phyloP scores from a whole-genome alignment of 2,113 vertebrate genomes.

The Puma concolor region DNA sequence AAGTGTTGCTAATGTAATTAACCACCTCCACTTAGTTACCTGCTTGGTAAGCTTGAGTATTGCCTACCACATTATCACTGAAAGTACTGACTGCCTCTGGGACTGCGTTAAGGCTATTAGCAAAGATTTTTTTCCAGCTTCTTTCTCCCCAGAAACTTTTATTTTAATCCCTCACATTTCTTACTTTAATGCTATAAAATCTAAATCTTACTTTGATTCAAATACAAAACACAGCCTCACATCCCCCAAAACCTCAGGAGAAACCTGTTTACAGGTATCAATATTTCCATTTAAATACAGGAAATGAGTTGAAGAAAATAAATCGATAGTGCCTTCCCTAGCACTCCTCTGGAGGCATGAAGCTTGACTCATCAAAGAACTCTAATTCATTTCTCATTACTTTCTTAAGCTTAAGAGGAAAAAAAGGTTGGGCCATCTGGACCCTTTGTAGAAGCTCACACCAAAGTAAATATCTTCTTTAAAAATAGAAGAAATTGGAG shows the following conservation, averaged over 20 bases:
- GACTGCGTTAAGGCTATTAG: background rate
- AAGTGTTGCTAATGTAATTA: background rate
- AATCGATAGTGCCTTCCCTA: constrained; percentile 41
- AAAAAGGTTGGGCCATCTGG: constrained; percentile 25
- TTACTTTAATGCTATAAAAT: constrained; percentile 8
- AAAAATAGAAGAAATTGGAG: constrained; percentile 43
- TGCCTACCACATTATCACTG: background rate
- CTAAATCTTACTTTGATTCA: constrained; percentile 49
- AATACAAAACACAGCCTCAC: background rate
- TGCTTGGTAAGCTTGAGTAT: background rate
- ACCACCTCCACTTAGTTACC: background rate
- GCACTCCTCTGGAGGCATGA: constrained; percentile 4
- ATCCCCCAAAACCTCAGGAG: background rate
- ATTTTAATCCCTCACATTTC: constrained; percentile 51
- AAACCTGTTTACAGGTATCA: constrained; percentile 17
- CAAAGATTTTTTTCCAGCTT: background rate
- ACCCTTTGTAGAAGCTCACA: background rate
- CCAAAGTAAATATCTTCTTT: constrained; percentile 23
- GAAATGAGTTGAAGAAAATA: constrained; percentile 47
- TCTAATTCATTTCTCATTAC: constrained; percentile 64
- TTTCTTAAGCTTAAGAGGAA: constrained; percentile 59
- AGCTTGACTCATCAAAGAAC: constrained; percentile 10
- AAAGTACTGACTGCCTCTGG: background rate
- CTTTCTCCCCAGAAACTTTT: background rate
- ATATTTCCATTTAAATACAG: constrained; percentile 59